Percentiles rank a stretch among this genome's conserved stretches.
These are phyloP conservation scores for Amphiprion clarkii DNA, from an alignment of 2,797 vertebrate genomes.

Conservation along the genomic window DNA sequence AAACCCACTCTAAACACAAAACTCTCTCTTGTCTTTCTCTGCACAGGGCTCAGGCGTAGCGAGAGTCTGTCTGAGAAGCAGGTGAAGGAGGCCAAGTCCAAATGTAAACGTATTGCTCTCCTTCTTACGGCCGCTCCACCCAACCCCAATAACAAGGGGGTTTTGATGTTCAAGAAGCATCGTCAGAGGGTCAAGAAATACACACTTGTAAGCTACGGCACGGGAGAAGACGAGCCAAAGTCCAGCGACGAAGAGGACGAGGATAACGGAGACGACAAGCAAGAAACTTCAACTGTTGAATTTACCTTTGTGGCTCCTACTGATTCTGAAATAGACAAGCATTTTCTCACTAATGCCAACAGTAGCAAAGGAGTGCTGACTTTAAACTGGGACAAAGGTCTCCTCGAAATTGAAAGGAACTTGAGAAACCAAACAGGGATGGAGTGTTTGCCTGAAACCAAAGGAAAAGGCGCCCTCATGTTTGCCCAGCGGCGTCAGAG, in stretches of 20 bases:
- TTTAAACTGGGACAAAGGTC: slow-evolving; percentile 92
- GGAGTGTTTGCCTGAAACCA: slow-evolving; percentile 93
- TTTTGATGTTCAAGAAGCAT: slow-evolving; percentile 99
- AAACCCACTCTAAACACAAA: slow-evolving; percentile 14
- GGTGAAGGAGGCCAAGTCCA: slow-evolving; percentile 98
- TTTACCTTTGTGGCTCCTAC: slow-evolving; percentile 88
- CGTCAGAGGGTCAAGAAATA: slow-evolving; percentile 95
- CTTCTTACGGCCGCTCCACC: slow-evolving; percentile 92
- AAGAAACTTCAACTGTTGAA: slow-evolving; percentile 85
- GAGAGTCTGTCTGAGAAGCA: slow-evolving; percentile 98
- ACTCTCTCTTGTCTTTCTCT: slow-evolving; percentile 38
- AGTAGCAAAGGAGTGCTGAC: slow-evolving; percentile 85
- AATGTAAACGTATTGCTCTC: slow-evolving; percentile 98
- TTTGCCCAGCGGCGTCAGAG: slow-evolving; percentile 94
- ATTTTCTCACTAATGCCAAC: slow-evolving; percentile 86
- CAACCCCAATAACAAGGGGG: slow-evolving; percentile 96
- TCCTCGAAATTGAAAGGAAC: slow-evolving; percentile 91
- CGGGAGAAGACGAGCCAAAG: slow-evolving; percentile 90
- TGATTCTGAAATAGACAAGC: slow-evolving; percentile 89
- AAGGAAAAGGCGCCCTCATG: slow-evolving; percentile 97
- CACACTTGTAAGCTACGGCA: slow-evolving; percentile 98
- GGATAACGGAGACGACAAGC: slow-evolving; percentile 75
- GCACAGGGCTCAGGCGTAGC: slow-evolving; percentile 92
- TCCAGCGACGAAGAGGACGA: slow-evolving; percentile 85
- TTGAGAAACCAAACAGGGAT: slow-evolving; percentile 86